Conservation (phyloP, 2,888 invertebrate genomes). For the Pammene aurita region DNA sequence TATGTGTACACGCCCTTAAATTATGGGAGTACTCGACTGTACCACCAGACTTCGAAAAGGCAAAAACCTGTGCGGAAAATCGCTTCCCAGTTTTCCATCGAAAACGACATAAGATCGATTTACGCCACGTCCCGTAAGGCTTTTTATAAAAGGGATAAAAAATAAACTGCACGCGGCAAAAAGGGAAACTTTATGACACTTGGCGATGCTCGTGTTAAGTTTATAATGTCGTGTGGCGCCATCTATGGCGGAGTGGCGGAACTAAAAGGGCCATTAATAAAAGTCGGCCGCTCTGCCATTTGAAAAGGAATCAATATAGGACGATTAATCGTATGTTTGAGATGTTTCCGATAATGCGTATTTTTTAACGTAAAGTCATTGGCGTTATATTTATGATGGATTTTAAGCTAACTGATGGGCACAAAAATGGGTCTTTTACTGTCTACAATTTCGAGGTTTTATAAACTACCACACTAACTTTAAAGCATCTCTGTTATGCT, state of each 20-base stretch:
- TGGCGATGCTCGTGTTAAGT: constrained; percentile 29
- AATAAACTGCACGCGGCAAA: constrained; percentile 40
- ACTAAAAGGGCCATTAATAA: constrained; percentile 39
- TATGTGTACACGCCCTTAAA: no score
- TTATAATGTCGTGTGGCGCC: constrained; percentile 38
- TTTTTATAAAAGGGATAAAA: constrained; percentile 28
- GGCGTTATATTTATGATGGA: constrained; percentile 1
- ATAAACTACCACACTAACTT: no score
- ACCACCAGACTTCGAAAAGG: no score
- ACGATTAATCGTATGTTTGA: constrained; percentile 38
- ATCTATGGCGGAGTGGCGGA: constrained; percentile 23
- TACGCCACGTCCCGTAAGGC: constrained; percentile 20
- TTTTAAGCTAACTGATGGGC: neutral
- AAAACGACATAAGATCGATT: constrained; percentile 21
- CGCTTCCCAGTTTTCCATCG: neutral
- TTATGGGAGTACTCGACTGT: no score
- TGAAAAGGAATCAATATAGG: constrained; percentile 39
- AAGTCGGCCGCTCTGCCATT: constrained; percentile 32
- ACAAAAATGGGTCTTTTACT: neutral
- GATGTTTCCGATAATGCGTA: constrained; percentile 31
- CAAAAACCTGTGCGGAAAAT: neutral
- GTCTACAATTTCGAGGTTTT: no score
- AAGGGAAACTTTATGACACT: constrained; percentile 39
- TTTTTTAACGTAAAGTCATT: constrained; percentile 26
- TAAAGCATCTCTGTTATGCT: no score